These are phyloP conservation scores for Isoperla grammatica DNA, from an alignment of 2,888 invertebrate species.

Conservation along the genomic window DNA sequence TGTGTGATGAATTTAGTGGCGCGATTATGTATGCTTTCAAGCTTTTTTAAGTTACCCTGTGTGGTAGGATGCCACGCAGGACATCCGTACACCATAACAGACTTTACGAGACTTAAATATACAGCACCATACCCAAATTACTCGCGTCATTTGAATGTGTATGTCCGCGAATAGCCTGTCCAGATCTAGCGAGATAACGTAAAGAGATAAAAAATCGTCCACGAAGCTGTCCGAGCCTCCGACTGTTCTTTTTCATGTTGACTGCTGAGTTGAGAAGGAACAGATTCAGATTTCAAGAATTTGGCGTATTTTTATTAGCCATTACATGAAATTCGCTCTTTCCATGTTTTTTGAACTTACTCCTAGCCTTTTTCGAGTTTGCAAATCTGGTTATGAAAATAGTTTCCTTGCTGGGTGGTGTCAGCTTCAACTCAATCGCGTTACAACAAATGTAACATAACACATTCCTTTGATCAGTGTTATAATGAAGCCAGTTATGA, in stretches of 20 bases:
- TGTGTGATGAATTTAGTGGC: no score
- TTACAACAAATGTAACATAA: constrained; percentile 11
- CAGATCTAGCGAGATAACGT: neutral
- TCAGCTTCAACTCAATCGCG: neutral
- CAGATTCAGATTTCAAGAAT: neutral
- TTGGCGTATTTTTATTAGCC: neutral
- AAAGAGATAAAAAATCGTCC: neutral
- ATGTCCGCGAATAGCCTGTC: constrained; percentile 21
- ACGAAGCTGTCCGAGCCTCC: neutral
- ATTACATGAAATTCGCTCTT: neutral
- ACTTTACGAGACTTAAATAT: no score
- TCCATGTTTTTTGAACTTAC: neutral
- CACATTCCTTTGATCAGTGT: neutral
- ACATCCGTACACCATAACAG: no score
- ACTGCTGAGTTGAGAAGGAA: neutral
- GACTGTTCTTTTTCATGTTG: neutral
- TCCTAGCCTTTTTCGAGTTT: neutral
- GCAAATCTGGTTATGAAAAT: neutral
- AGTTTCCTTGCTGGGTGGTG: neutral
- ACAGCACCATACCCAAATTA: constrained; percentile 16
- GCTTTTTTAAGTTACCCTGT: no score
- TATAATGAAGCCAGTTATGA: constrained; percentile 12
- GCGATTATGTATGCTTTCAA: no score
- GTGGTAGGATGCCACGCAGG: no score
- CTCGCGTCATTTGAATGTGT: constrained; percentile 5